These are phyloP conservation scores for Clupea harengus DNA, from an alignment of 2,113 vertebrate species.

Conservation along the genomic window DNA sequence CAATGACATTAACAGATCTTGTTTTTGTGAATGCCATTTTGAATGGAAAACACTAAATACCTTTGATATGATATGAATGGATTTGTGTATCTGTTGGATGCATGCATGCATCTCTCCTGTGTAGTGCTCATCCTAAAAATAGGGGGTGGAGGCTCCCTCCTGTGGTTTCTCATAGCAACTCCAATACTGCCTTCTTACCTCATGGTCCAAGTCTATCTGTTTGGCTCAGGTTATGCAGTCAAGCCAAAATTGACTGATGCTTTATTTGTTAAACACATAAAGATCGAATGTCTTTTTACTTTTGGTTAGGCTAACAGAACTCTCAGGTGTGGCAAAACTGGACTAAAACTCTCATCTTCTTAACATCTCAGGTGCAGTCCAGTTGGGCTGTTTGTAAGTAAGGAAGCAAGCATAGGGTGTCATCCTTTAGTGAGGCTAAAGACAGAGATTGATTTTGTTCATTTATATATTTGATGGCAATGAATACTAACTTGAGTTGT, in stretches of 20 bases:
- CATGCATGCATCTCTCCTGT: no score
- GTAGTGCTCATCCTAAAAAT: background rate
- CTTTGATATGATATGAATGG: background rate
- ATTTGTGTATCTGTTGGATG: background rate
- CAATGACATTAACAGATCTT: background rate
- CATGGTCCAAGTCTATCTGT: background rate
- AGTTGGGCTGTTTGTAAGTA: no score
- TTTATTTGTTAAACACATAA: constrained; percentile 4
- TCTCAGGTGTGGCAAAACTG: no score
- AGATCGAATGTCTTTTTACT: background rate
- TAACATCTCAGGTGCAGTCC: no score
- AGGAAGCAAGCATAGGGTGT: background rate
- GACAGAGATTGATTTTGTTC: background rate
- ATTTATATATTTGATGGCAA: background rate
- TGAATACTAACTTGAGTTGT: background rate
- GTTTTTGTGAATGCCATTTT: background rate
- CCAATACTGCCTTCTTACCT: constrained; percentile 28
- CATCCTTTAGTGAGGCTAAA: background rate
- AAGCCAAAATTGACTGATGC: no score
- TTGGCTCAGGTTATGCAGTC: background rate
- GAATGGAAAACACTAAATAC: background rate
- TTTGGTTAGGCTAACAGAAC: no score
- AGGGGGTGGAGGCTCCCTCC: constrained; percentile 36
- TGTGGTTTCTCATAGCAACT: constrained; percentile 42
- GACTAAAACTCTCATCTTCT: no score